Percentiles rank a stretch among this genome's conserved stretches.
phyloP scores from a whole-genome alignment of 2,113 vertebrate genomes.

The Peromyscus polionotus region DNA sequence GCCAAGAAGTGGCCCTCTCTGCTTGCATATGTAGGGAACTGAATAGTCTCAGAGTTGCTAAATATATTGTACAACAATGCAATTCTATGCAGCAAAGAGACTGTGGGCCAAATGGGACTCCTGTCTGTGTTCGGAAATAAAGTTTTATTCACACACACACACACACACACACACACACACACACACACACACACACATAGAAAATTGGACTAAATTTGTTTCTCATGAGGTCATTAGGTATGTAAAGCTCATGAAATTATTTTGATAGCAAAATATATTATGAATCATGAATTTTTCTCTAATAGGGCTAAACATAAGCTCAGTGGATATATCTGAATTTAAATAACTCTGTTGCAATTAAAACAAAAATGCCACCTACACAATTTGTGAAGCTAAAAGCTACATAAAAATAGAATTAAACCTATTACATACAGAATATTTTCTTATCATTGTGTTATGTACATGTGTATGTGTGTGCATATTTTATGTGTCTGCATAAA shows the following conservation, averaged over 20 bases:
- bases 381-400: conserved; percentile 37
- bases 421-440: neutral
- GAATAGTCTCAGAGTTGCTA: neutral
- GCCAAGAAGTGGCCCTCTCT: neutral
- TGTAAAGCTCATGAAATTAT: conserved; percentile 15
- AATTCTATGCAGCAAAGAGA: neutral
- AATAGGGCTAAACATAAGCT: neutral
- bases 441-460: neutral
- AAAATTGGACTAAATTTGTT: neutral
- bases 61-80: neutral
- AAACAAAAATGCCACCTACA: neutral
- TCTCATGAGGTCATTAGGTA: neutral
- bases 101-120: no score
- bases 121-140: neutral
- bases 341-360: conserved; percentile 12
- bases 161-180: neutral
- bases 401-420: conserved; percentile 16
- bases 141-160: neutral
- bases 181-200: neutral
- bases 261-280: conserved; percentile 19
- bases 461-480: neutral
- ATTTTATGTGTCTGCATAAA: neutral
- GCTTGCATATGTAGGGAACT: neutral
- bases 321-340: neutral
- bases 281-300: conserved; percentile 25